phyloP scores from a whole-genome alignment of 1,140 invertebrate genomes.

The Atta cephalotes region DNA sequence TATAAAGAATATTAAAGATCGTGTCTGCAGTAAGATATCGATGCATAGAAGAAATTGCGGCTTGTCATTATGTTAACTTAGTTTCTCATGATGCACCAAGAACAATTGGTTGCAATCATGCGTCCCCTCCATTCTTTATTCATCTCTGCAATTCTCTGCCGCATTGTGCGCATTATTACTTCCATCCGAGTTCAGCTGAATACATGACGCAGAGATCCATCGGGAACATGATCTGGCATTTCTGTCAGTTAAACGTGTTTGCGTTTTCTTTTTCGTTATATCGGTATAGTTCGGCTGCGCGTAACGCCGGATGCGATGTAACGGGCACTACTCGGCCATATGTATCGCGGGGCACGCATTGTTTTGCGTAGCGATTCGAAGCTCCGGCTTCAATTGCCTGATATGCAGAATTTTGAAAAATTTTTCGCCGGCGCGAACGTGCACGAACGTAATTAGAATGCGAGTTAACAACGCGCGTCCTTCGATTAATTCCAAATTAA shows the following conservation, averaged over 20 bases:
- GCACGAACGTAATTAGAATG: conserved; percentile 28
- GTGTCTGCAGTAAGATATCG: background rate
- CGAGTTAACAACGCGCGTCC: conserved; percentile 15
- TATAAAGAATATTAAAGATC: background rate
- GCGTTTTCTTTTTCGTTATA: conserved; percentile 42
- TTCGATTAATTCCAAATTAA: conserved; percentile 61
- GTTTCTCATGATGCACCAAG: background rate
- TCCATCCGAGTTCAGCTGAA: background rate
- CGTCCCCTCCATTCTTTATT: conserved; percentile 5
- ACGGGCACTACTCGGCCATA: conserved; percentile 10
- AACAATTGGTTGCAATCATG: conserved; percentile 15
- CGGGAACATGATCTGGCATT: conserved; percentile 49
- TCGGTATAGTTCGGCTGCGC: background rate
- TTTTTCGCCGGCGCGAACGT: background rate
- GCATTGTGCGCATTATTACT: conserved; percentile 22
- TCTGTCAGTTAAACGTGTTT: conserved; percentile 49
- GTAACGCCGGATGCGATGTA: conserved; percentile 23
- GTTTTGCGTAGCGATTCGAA: conserved; percentile 12
- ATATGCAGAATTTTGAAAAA: conserved; percentile 35
- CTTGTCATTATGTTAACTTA: conserved; percentile 7
- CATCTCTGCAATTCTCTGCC: conserved; percentile 8
- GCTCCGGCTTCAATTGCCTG: conserved; percentile 8
- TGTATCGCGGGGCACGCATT: conserved; percentile 41
- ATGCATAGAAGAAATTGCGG: background rate
- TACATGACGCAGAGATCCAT: background rate